Evolutionary conservation across 2,797 vertebrate genomes (phyloP), one percentile per base, ranked within the genome.

Genomic region (Rhinatrema bivittatum): DNA sequence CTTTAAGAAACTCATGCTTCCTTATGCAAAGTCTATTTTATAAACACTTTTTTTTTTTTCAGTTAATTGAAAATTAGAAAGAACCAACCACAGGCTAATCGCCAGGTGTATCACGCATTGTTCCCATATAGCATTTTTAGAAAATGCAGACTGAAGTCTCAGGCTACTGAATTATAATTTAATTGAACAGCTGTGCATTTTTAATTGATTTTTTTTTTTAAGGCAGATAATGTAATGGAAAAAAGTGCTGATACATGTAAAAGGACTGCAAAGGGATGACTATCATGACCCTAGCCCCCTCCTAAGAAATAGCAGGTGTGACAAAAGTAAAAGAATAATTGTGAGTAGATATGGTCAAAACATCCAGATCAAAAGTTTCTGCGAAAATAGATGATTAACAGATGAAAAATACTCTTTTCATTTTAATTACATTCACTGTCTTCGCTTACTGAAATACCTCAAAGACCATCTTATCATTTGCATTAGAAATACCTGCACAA

Each of bases 231-330:
- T 23, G 39, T 30, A 45, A 38, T 18, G 20, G 47, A 60, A n/a
- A 65, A 71, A 74, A 76, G 74, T 43, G 32, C 45, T 80, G 71
- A 85, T 82, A 60, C 76, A 77, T 34, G 11, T 71, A 80, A 74
- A 81, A 72, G 70, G 62, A 68, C 29, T 56, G 37, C 67, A 82
- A 86, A 52, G 39, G 35, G 53, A 73, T n/a, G n/a, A n/a, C n/a
- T n/a, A n/a, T n/a, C n/a, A n/a, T n/a, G n/a, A n/a, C n/a, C n/a
- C n/a, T n/a, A n/a, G n/a, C n/a, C n/a, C n/a, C n/a, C 68, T 68
- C 63, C 34, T 43, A 67, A 60, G 79, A 86, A 72, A 57, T 29
- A 38, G 2, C 20, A 43, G 25, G 35, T 52, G 50, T 39, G 36
- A 28, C 17, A 44, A 62, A 56, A 60, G 36, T n/a, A n/a, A n/a